phyloP scores from a whole-genome alignment of 2,113 vertebrate genomes.

The Stomatorhinus ivindoensis region DNA sequence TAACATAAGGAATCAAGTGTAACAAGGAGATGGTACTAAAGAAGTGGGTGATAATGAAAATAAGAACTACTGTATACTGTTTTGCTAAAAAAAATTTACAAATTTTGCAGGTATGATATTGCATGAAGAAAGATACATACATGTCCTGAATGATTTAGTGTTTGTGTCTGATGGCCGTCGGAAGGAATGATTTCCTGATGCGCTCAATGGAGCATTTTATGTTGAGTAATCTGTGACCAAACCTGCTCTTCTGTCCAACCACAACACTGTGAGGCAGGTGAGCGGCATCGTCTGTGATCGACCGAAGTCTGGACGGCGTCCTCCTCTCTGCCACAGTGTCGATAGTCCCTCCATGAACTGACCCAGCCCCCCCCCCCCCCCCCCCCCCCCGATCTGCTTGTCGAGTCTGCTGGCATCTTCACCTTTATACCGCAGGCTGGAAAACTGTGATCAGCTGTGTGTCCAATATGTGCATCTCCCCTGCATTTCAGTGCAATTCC shows the following conservation, averaged over 20 bases:
- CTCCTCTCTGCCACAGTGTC: not conserved
- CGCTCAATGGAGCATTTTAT: not conserved
- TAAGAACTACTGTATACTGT: not conserved
- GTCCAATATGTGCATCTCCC: not conserved
- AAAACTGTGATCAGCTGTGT: not conserved
- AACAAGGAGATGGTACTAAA: not conserved
- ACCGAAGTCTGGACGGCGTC: not conserved
- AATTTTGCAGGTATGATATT: not conserved
- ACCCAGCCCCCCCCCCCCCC: not conserved
- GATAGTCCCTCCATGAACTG: not conserved
- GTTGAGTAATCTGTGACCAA: not conserved
- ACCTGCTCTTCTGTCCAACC: not conserved
- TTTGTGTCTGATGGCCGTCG: not conserved
- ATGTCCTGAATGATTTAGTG: not conserved
- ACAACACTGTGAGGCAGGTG: not conserved
- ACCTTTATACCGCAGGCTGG: not conserved
- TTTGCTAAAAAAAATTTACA: not conserved
- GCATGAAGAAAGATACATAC: not conserved
- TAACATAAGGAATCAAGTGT: too few species aligned
- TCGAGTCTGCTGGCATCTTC: not conserved
- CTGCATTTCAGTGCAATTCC: constrained; percentile 24
- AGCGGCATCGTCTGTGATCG: not conserved
- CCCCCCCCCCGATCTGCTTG: not conserved
- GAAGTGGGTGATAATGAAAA: not conserved
- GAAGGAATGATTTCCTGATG: not conserved